Evolutionary conservation across 2,797 vertebrate genomes (phyloP).

Genomic region (Synaphobranchus kaupii): DNA sequence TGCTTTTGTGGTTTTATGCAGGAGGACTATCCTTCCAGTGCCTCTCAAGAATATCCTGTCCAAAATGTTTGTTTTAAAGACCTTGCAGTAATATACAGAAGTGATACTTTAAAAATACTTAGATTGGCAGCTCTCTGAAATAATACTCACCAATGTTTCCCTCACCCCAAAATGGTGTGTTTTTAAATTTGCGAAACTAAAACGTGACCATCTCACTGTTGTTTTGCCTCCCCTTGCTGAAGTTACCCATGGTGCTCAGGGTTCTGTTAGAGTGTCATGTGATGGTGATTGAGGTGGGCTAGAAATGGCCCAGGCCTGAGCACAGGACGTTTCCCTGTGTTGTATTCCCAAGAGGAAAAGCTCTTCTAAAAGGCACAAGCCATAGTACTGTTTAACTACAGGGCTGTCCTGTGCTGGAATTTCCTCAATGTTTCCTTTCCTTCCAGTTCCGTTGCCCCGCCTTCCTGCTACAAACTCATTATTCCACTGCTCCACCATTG

Average conservation of each 20-base stretch:
- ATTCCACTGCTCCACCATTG: not conserved
- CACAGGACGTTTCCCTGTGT: not conserved
- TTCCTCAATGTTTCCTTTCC: conserved; percentile 30
- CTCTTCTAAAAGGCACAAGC: not conserved
- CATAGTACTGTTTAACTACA: not conserved
- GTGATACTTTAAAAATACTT: not conserved
- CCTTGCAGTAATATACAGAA: not conserved
- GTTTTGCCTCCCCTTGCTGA: not conserved
- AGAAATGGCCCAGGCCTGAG: not conserved
- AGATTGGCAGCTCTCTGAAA: not conserved
- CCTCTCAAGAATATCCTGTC: not conserved
- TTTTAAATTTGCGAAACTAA: not conserved
- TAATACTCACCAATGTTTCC: not conserved
- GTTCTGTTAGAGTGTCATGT: conserved; percentile 9
- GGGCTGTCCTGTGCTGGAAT: conserved; percentile 23
- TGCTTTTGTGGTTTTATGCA: not conserved
- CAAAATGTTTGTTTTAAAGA: conserved; percentile 1
- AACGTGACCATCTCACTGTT: not conserved
- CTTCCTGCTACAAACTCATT: not conserved
- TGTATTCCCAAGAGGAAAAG: conserved; percentile 1
- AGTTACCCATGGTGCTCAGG: not conserved
- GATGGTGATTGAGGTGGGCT: not conserved
- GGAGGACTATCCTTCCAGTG: not conserved
- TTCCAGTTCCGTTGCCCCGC: not conserved
- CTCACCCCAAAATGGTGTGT: not conserved